These are phyloP conservation scores for Pilophorus perplexus DNA, from an alignment of 2,888 invertebrate genomes.

Conservation along the genomic window DNA sequence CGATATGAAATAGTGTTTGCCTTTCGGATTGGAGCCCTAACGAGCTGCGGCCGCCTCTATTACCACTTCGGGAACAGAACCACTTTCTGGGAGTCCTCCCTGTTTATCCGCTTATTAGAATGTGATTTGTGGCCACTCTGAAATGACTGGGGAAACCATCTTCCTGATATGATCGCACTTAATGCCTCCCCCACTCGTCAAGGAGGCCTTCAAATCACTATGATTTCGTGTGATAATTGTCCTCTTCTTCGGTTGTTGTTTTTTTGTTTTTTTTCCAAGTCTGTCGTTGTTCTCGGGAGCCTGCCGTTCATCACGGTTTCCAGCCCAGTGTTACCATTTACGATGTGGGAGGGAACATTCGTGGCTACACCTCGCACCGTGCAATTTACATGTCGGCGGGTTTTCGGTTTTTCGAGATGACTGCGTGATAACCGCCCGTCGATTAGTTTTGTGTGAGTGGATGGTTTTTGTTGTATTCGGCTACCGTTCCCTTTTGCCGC, in stretches of 20 bases:
- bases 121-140: constrained; percentile 40
- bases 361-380: not conserved
- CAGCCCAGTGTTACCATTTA: not conserved
- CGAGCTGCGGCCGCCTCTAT: constrained; percentile 12
- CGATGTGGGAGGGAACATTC: not conserved
- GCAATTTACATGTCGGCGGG: constrained; percentile 34
- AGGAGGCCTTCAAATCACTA: constrained; percentile 18
- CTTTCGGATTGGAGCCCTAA: too few species aligned
- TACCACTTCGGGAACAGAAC: not conserved
- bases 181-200: constrained; percentile 32
- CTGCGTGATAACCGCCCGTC: constrained; percentile 25
- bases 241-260: not conserved
- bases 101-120: constrained; percentile 43
- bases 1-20: too few species aligned
- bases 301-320: constrained; percentile 1
- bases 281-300: not conserved
- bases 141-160: constrained; percentile 2
- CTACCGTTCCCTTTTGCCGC: constrained; percentile 10
- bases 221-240: constrained; percentile 35
- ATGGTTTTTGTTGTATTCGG: not conserved
- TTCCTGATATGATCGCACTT: constrained; percentile 36
- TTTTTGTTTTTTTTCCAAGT: not conserved
- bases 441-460: too few species aligned
- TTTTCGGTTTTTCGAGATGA: constrained; percentile 17
- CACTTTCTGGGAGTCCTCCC: constrained; percentile 12